Evolutionary conservation across 2,888 invertebrate species (phyloP).

Genomic region (Buathra laborator): DNA sequence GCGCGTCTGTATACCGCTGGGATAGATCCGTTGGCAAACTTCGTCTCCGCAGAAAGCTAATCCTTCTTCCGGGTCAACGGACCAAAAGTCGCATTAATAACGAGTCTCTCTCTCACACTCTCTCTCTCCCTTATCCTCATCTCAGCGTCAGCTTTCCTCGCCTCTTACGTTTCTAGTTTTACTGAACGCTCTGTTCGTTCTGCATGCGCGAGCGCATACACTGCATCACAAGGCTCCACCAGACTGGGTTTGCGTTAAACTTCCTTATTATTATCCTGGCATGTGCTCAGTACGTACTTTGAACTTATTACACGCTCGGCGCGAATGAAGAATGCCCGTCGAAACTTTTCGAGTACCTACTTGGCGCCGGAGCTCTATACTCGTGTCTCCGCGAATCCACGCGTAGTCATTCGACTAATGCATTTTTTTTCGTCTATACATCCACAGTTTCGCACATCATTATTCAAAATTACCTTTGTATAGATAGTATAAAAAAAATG

Average conservation of each 20-base stretch:
- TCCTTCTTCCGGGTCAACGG: slow-evolving; percentile 68
- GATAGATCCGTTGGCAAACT: slow-evolving; percentile 54
- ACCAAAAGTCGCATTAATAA: slow-evolving; percentile 70
- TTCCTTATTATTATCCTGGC: slow-evolving; percentile 54
- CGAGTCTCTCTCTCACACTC: slow-evolving; percentile 38
- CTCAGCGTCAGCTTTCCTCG: slow-evolving; percentile 23
- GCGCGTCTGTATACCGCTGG: slow-evolving; percentile 6
- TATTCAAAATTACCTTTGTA: neutral
- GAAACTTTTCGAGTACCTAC: slow-evolving; percentile 30
- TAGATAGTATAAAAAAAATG: neutral
- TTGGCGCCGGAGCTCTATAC: slow-evolving; percentile 7
- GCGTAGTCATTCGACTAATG: slow-evolving; percentile 34
- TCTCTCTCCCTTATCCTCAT: slow-evolving; percentile 16
- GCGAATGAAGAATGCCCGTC: slow-evolving; percentile 27
- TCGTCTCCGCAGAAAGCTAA: slow-evolving; percentile 64
- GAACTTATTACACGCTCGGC: slow-evolving; percentile 23
- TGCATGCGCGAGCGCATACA: neutral
- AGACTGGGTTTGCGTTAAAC: slow-evolving; percentile 15
- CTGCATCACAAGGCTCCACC: slow-evolving; percentile 1
- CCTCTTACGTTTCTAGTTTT: slow-evolving; percentile 38
- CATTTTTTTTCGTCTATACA: neutral
- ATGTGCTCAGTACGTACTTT: slow-evolving; percentile 35
- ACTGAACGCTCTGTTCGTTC: slow-evolving; percentile 27
- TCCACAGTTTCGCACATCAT: neutral
- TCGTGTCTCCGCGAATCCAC: neutral